Evolutionary conservation across 2,113 vertebrate species (phyloP), one percentile per base, ranked within the genome.

Genomic region (Chiloscyllium plagiosum): DNA sequence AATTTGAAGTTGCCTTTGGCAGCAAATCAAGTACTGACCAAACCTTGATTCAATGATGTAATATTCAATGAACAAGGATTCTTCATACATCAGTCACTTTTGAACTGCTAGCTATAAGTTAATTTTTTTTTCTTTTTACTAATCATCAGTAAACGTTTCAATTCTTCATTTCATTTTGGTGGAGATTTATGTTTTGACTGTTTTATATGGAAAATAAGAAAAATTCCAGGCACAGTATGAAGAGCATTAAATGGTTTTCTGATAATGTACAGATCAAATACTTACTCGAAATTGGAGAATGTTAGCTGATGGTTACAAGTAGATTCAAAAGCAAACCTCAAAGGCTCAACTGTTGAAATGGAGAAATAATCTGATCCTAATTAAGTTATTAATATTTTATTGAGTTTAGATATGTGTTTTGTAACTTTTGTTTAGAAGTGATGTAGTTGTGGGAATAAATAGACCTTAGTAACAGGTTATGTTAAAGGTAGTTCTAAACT

Each of bases 21-120:
- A 95, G 94, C 42, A 72, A 50, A 95, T 95, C 69, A 95, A 76
- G 94, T 52, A 66, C 94, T 95, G 94, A 95, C 70, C 94, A 70
- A 95, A 95, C 47, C 68, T 72, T 72, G 94, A 95, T 72, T 72
- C 50, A 47, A 7, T 95, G 94, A 95, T 26, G 94, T 95, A 95
- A 70, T 95, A 29, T 26, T 50, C 2, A 50, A 19, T 13, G 20
- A 69, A n/a, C 66, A 37, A 24, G 47, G 65, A 22, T 69, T 69
- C 65, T 94, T 94, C 61, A 68, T 42, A 68, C 65, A 94, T 26
- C 47, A 24, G 70, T 70, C 37, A 70, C 8, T 42, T 94, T 94
- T 70, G 92, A 94, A 94, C 66, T 94, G 20, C 56, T 61, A 33
- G 50, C 52, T 61, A n/a, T 29, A 15, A 42, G 37, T 0, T 19